A percentile compares a stretch with the other conserved stretches of the same genome.
Evolutionary conservation across 64 coral and sea anemone species (phyloP).

Genomic region (Dendrophyllia cribrosa): DNA sequence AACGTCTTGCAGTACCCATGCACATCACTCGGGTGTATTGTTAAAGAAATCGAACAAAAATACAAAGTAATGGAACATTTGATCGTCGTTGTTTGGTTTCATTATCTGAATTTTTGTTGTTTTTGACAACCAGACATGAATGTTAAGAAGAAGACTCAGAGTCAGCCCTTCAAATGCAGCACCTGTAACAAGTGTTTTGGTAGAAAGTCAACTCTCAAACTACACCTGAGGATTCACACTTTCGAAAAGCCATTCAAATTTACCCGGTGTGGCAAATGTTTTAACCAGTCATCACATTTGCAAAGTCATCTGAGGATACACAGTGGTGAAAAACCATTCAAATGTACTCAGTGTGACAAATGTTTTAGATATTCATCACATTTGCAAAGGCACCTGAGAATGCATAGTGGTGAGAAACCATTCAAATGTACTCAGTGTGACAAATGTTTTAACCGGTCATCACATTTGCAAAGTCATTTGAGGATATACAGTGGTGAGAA

Average conservation of each 20-base stretch:
- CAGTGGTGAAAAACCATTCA: not conserved
- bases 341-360: constrained; percentile 2
- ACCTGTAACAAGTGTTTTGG: too few species aligned
- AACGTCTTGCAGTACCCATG: too few species aligned
- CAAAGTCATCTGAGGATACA: not conserved
- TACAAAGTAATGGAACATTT: too few species aligned
- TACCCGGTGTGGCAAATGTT: not conserved
- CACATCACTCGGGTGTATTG: too few species aligned
- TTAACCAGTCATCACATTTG: not conserved
- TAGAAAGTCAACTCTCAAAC: too few species aligned
- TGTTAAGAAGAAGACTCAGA: too few species aligned
- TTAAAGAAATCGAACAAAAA: too few species aligned
- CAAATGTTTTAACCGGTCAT: not conserved
- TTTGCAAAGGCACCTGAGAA: not conserved
- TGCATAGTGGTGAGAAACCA: not conserved
- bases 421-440: not conserved
- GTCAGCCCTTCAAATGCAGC: too few species aligned
- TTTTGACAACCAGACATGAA: too few species aligned
- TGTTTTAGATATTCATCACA: not conserved
- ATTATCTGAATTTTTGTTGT: too few species aligned
- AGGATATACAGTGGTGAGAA: not conserved
- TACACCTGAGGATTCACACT: constrained; percentile 13
- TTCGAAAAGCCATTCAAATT: not conserved
- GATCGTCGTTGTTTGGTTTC: too few species aligned
- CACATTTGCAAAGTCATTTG: not conserved